Evolutionary conservation across 2,888 invertebrate genomes (phyloP).

Genomic region (Agrochola lota): DNA sequence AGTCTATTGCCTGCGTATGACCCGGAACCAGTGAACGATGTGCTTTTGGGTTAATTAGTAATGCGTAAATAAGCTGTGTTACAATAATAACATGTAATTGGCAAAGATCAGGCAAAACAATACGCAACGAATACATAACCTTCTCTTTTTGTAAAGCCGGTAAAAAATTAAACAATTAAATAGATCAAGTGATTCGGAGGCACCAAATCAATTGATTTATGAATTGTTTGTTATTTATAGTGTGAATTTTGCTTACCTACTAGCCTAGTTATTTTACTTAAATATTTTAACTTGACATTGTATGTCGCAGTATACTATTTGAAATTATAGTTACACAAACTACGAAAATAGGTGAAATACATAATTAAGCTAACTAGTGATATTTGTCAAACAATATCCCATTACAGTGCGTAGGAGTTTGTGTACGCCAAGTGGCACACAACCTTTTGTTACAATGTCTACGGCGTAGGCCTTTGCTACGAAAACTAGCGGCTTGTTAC

Average conservation of each 20-base stretch:
- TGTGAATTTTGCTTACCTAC: too few relatives aligned
- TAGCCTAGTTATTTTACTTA: too few relatives aligned
- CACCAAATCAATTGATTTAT: too few relatives aligned
- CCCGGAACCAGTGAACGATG: background rate
- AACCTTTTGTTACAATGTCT: background rate
- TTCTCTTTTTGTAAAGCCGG: background rate
- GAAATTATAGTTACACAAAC: background rate
- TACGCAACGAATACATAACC: background rate
- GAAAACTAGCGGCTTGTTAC: background rate
- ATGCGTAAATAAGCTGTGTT: background rate
- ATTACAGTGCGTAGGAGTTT: constrained; percentile 21
- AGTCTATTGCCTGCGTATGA: background rate
- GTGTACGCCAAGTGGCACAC: background rate
- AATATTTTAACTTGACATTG: too few relatives aligned
- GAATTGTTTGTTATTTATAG: too few relatives aligned
- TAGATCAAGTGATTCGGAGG: too few relatives aligned
- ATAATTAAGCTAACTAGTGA: background rate
- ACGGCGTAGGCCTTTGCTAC: constrained; percentile 30
- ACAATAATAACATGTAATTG: background rate
- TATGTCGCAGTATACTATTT: too few relatives aligned
- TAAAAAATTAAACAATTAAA: background rate
- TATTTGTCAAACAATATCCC: constrained; percentile 3
- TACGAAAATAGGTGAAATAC: constrained; percentile 1
- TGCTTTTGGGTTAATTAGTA: background rate
- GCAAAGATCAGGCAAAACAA: too few relatives aligned